Base-by-base conservation (phyloP, 2,888 invertebrate genomes). In the Aporophyla lueneburgensis region DNA sequence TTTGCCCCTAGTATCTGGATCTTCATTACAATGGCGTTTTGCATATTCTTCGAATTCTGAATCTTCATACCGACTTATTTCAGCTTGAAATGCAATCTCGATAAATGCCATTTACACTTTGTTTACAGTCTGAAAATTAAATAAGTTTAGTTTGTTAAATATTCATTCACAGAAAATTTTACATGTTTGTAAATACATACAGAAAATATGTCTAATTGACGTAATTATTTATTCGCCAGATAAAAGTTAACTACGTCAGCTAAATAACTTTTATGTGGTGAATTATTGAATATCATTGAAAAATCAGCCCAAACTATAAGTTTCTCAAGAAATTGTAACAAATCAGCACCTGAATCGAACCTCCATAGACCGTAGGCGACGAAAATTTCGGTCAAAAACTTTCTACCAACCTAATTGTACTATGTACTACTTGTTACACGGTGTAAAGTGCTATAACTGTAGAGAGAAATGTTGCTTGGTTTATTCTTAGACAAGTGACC, bases 51-150 rank as follows among this genome's bases (percentile, higher is more conserved):
- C 95, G 67, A 96, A 96, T 69, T 96, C 96, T 0, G 93, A 83
- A 80, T 96, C 96, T 80, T 96, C 96, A 76, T 92, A 96, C 6
- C 96, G 89, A 87, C 95, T 96, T 27, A 96, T 83, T 85, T 96
- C 96, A 3, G 96, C 96, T 90, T 94, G 93, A 78, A 93, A 95
- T 6, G 95, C 96, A 71, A 96, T 95, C 72, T 96, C 94, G 16
- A 95, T 81, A 85, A 96, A 96, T 71, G 95, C 89, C 95, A 95
- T 95, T 19, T 19, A 58, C 19, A 33, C 16, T 21, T 46, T 5
- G 0, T n/a, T 19, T 10, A 46, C 14, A 46, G 5, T 21, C 77
- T 78, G 71, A 14, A 78, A 78, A 53, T 16, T n/a, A 69, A 46
- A 21, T 0, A 33, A 46, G 9, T n/a, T 5, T 59, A 33, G 4